Conservation (phyloP, 2,888 invertebrate genomes). For the Choristoneura rosaceana region DNA sequence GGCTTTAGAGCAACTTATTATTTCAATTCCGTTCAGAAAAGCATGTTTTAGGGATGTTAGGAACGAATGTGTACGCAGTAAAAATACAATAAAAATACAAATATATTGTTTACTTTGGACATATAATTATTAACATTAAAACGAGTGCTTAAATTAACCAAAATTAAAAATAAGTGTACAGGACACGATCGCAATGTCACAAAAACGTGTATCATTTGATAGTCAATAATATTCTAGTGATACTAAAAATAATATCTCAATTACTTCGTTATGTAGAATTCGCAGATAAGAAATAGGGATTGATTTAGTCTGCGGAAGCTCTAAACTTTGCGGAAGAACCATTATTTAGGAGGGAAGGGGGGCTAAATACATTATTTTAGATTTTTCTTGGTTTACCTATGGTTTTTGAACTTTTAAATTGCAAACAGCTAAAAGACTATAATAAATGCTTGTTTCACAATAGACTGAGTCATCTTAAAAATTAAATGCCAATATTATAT, state of each 20-base stretch:
- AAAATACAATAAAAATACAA: slow-evolving; percentile 43
- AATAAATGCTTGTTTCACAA: neutral
- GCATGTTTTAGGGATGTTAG: neutral
- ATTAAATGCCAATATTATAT: slow-evolving; percentile 19
- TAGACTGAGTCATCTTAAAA: neutral
- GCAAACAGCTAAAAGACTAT: neutral
- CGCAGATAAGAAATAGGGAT: neutral
- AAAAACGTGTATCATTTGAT: slow-evolving; percentile 25
- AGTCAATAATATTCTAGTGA: slow-evolving; percentile 27
- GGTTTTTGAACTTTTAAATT: neutral
- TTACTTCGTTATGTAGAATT: slow-evolving; percentile 17
- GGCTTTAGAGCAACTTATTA: too few species aligned
- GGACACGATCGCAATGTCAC: slow-evolving; percentile 31
- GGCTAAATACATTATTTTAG: neutral
- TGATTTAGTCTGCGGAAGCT: neutral
- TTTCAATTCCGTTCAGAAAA: neutral
- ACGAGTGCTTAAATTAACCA: slow-evolving; percentile 42
- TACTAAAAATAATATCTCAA: slow-evolving; percentile 31
- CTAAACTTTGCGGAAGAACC: neutral
- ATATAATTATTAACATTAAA: slow-evolving; percentile 44
- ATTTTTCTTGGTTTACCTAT: neutral
- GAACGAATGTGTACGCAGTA: neutral
- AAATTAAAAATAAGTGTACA: slow-evolving; percentile 44
- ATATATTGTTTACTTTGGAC: slow-evolving; percentile 45
- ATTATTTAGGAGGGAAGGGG: neutral